phyloP scores from a whole-genome alignment of 2,113 vertebrate genomes.

The Leptosomus discolor region DNA sequence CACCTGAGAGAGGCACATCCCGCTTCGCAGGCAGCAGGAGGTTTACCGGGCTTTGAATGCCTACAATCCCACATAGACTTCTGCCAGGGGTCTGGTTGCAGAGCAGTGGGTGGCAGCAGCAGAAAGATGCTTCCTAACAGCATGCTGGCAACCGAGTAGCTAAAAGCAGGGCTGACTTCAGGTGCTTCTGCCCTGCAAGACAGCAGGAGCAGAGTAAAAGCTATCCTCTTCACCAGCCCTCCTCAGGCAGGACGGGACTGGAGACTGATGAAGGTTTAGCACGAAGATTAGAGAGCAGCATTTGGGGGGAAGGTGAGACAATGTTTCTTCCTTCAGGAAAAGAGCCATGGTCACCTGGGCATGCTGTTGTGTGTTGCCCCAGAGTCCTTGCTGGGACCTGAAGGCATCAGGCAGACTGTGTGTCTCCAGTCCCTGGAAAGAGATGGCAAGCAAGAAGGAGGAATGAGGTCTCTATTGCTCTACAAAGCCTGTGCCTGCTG shows the following conservation, averaged over 20 bases:
- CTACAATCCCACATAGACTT: neutral
- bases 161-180: neutral
- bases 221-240: neutral
- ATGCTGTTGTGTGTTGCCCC: neutral
- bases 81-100: neutral
- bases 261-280: neutral
- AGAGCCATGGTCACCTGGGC: neutral
- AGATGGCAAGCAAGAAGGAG: neutral
- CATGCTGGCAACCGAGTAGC: neutral
- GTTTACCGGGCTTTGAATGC: neutral
- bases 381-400: neutral
- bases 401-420: neutral
- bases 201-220: neutral
- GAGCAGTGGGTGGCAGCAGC: neutral
- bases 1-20: neutral
- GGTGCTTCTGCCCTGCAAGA: neutral
- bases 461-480: neutral
- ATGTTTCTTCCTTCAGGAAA: neutral
- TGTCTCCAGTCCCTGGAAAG: neutral
- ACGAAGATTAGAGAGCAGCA: neutral
- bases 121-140: neutral
- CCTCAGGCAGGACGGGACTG: neutral
- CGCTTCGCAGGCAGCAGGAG: rapidly evolving
- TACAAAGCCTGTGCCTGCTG: neutral
- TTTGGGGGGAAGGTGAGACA: neutral